phyloP scores from a whole-genome alignment of 1,140 invertebrate genomes.

The Cotesia typhae region DNA sequence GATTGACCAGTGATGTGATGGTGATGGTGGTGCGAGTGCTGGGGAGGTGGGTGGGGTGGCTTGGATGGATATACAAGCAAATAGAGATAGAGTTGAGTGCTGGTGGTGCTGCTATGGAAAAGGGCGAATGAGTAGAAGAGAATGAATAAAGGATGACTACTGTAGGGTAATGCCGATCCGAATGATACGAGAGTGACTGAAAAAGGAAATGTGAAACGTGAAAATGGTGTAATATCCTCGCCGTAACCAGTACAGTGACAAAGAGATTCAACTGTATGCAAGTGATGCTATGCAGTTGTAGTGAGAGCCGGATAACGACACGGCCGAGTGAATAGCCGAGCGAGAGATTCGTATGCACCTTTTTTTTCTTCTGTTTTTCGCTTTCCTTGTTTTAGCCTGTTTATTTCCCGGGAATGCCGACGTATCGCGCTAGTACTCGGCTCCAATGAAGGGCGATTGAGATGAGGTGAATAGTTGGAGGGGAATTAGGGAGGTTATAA shows the following conservation, averaged over 20 bases:
- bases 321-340: slow-evolving; percentile 29
- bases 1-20: no score
- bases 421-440: slow-evolving; percentile 4
- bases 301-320: slow-evolving; percentile 27
- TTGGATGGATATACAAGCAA: slow-evolving; percentile 4
- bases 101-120: not conserved
- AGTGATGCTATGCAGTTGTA: slow-evolving; percentile 11
- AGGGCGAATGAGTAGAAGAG: no score
- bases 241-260: not conserved
- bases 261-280: slow-evolving; percentile 15
- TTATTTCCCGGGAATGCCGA: slow-evolving; percentile 25
- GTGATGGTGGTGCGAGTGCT: no score
- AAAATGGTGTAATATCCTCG: slow-evolving; percentile 31
- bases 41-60: no score
- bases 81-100: no score
- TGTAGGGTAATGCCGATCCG: no score
- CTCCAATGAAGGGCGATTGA: slow-evolving; percentile 31
- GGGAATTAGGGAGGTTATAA: not conserved
- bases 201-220: slow-evolving; percentile 21
- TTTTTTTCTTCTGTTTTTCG: slow-evolving; percentile 12
- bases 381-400: slow-evolving; percentile 10
- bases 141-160: no score
- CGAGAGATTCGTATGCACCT: slow-evolving; percentile 14
- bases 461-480: no score
- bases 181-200: slow-evolving; percentile 3